phyloP scores from a whole-genome alignment of 2,797 vertebrate species.

The Sebastes nivosus region DNA sequence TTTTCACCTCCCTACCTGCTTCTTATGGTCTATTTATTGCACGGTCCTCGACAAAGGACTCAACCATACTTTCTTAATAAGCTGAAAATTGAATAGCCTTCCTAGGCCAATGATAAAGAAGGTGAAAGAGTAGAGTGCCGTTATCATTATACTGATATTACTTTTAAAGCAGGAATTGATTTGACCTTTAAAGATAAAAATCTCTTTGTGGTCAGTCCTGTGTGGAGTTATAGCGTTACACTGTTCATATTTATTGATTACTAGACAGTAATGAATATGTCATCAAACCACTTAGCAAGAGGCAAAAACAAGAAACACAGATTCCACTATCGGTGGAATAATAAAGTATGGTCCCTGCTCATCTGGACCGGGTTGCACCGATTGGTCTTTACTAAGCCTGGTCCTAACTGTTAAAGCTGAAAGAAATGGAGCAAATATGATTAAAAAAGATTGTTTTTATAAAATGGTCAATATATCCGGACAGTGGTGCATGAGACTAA shows the following conservation, averaged over 20 bases:
- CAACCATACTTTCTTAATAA: conserved; percentile 30
- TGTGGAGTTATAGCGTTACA: not conserved
- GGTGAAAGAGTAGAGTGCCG: not conserved
- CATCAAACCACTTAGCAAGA: not conserved
- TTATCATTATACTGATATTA: not conserved
- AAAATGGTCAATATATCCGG: too few species aligned
- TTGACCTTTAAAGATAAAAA: conserved; percentile 39
- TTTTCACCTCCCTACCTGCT: not conserved
- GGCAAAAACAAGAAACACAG: not conserved
- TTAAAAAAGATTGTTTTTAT: too few species aligned
- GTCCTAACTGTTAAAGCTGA: too few species aligned
- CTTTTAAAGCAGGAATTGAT: not conserved
- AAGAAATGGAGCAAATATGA: too few species aligned
- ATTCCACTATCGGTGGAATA: not conserved
- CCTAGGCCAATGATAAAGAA: conserved; percentile 17
- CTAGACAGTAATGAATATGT: not conserved
- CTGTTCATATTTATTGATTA: not conserved
- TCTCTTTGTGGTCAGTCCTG: not conserved
- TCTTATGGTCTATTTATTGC: conserved; percentile 19
- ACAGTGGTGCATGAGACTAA: too few species aligned
- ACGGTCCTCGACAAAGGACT: conserved; percentile 4
- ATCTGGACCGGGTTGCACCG: not conserved
- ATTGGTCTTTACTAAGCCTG: not conserved
- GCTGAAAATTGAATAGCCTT: conserved; percentile 38
- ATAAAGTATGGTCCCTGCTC: not conserved